Percentiles rank a stretch among this genome's conserved stretches.
Conservation (phyloP, 2,113 vertebrate genomes). For the Periophthalmus modestus region DNA sequence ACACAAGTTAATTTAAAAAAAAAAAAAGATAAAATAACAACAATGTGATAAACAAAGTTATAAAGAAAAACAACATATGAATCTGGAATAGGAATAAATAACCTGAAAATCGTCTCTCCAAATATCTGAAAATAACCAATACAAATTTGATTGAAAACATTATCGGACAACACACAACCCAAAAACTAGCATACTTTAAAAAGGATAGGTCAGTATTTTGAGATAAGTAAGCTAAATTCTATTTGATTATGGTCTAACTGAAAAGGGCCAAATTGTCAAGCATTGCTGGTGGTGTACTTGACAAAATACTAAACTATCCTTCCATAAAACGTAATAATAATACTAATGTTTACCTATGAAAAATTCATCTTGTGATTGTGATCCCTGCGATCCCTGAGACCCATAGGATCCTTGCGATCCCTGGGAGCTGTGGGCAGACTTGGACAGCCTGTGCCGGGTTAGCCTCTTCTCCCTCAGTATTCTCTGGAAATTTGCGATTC, state of each 20-base stretch:
- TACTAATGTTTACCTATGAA: constrained; percentile 83
- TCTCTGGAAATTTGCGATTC: constrained; percentile 91
- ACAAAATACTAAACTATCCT: background rate
- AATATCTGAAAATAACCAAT: constrained; percentile 81
- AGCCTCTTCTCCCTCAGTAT: constrained; percentile 89
- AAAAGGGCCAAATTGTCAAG: background rate
- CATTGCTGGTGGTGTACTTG: background rate
- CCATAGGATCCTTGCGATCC: constrained; percentile 79
- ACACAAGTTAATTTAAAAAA: background rate
- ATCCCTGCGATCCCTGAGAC: constrained; percentile 69
- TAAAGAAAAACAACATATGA: constrained; percentile 17
- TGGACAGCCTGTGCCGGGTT: constrained; percentile 83
- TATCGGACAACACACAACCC: background rate
- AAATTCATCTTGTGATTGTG: constrained; percentile 82
- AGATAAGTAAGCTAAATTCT: no score
- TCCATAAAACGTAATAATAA: background rate
- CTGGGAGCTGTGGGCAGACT: constrained; percentile 82
- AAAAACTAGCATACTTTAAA: background rate
- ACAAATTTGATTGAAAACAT: constrained; percentile 16
- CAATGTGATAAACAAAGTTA: constrained; percentile 7
- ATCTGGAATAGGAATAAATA: constrained; percentile 52
- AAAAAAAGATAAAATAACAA: constrained; percentile 4
- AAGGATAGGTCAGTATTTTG: constrained; percentile 2
- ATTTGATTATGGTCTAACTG: no score
- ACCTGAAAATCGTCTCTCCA: constrained; percentile 89